A percentile compares a stretch with the other conserved stretches of the same genome.
These are phyloP conservation scores for Limenitis arthemis DNA, from an alignment of 2,888 invertebrate species.

Conservation along the genomic window DNA sequence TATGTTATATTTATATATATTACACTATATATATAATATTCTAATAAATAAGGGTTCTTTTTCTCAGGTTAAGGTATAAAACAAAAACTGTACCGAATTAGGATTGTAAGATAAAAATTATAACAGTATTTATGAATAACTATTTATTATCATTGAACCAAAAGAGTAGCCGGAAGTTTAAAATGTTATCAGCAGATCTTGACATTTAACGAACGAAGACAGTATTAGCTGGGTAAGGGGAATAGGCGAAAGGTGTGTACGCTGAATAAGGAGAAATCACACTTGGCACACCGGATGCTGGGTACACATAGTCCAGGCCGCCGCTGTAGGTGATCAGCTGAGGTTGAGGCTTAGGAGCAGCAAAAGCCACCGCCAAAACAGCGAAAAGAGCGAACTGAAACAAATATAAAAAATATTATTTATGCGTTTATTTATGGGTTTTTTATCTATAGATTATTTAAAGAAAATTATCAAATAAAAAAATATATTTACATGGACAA, in stretches of 20 bases:
- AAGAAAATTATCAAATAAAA: too few relatives aligned
- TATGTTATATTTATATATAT: too few relatives aligned
- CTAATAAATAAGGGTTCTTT: too few relatives aligned
- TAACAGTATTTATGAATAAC: too few relatives aligned
- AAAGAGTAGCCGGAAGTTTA: background rate
- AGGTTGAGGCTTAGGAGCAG: constrained; percentile 52
- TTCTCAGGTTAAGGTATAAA: too few relatives aligned
- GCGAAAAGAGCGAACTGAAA: constrained; percentile 64
- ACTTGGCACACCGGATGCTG: constrained; percentile 33
- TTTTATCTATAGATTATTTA: too few relatives aligned
- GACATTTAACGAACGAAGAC: constrained; percentile 33
- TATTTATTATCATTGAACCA: background rate
- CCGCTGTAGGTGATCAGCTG: constrained; percentile 39
- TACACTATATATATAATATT: too few relatives aligned
- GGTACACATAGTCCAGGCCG: constrained; percentile 46
- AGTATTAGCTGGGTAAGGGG: constrained; percentile 32
- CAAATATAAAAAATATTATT: background rate
- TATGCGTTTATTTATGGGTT: too few relatives aligned
- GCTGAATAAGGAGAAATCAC: constrained; percentile 41
- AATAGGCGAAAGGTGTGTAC: constrained; percentile 36
- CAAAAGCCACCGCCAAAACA: constrained; percentile 62
- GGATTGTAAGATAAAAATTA: too few relatives aligned
- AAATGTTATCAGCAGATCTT: background rate
- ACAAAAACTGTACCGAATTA: too few relatives aligned
- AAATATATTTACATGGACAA: too few relatives aligned